Evolutionary conservation across 2,888 invertebrate genomes (phyloP), one percentile per base, ranked within the genome.

Genomic region (Tinea semifulvella): DNA sequence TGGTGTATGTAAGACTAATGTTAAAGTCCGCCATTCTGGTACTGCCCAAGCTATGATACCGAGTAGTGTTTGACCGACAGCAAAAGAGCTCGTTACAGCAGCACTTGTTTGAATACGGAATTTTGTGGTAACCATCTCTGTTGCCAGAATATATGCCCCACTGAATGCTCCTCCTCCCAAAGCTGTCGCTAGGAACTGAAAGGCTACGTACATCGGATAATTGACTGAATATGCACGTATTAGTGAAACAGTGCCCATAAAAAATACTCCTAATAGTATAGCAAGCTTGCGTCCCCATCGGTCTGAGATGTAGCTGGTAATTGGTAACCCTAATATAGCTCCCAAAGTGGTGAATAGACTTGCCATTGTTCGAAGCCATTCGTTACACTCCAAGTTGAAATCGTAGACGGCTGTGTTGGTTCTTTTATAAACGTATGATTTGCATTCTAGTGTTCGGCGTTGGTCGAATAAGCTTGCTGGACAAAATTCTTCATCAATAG

Each of bases 201-300:
- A 38, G 2, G 38, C 19, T 38, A 38, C 38, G 16, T 17, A 38
- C 38, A 38, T 38, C 16, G 18, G 18, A 17, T 38, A 38, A 38
- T 38, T 38, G 11, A 38, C 4, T 38, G 38, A 38, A 38, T 17
- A 38, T 11, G 38, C 17, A 18, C 38, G 38, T 16, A 19, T 19
- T 38, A 38, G 2, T 4, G 38, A 16, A 11, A 38, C 18, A 19
- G 18, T 14, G 8, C 38, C 19, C 18, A 38, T 14, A 16, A 17
- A 17, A 8, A 38, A 17, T 38, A 19, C 16, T 10, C 38, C 38
- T n/a, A 38, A 38, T 16, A 38, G 17, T 2, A 38, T 14, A 17
- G 18, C 38, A 16, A 17, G 17, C 18, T 38, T 38, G 16, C 38
- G 13, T 38, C 38, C 38, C 38, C 38, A 38, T 18, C 38, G 13